Evolutionary conservation across 2,888 invertebrate genomes (phyloP), one percentile per base, ranked within the genome.

Genomic region (Conchocele bisecta): DNA sequence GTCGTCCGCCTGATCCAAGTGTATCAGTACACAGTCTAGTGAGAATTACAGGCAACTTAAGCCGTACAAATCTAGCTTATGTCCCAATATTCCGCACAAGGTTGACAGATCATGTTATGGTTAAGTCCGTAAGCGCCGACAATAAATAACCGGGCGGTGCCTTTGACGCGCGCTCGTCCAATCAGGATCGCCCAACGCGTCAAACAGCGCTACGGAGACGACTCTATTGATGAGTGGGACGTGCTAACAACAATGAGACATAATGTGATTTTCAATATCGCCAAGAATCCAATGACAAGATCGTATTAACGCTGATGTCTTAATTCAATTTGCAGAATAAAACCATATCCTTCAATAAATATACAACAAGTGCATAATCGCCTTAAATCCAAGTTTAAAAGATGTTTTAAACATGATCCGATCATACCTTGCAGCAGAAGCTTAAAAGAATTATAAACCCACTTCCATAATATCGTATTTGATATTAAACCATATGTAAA

Each of bases 61-160:
- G 66, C 75, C 63, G 67, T 63, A 70, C 75, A 78, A 81, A 76
- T 65, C 70, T 59, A 74, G 83, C 81, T 83, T 83, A 83, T 76
- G 80, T 75, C 73, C 69, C 78, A 72, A 81, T 79, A 82, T 81
- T 79, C 81, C 77, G 71, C 64, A 70, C 74, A 70, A 70, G 66
- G 64, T 75, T 81, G 82, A 81, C 79, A 76, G 83, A 83, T 81
- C 76, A 72, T 66, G 69, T 56, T 65, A 51, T 63, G 66, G 22
- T 66, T 75, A 76, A 76, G 67, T 69, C 46, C 29, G 66, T 72
- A 72, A 72, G 76, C 71, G 72, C 56, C 67, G 68, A 66, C 69
- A 69, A 72, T 76, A 76, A 73, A 76, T 66, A 76, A 63, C 56
- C 66, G 61, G 66, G 51, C 69, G 51, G 58, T 73, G 72, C 66